Percentiles rank a stretch among this genome's conserved stretches.
Conservation (phyloP, 2,113 vertebrate species). For the Sclerurus mexicanus region DNA sequence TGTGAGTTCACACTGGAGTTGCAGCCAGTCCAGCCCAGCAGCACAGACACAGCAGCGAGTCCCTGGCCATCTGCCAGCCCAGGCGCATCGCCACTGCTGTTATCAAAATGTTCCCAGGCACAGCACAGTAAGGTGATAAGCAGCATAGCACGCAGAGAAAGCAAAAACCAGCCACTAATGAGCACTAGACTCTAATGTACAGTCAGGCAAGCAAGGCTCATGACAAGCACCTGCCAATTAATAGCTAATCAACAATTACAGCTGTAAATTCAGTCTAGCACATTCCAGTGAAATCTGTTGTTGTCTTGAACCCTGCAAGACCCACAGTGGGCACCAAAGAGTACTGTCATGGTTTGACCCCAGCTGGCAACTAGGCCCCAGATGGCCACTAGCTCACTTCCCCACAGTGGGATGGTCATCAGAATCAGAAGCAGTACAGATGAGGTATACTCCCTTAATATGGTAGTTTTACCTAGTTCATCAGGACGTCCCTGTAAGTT, state of each 20-base stretch:
- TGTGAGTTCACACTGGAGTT: accelerated
- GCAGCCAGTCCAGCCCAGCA: neutral
- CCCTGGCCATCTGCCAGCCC: neutral
- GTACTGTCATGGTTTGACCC: neutral
- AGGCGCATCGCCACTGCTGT: neutral
- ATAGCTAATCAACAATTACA: neutral
- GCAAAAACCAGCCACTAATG: neutral
- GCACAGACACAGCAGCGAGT: neutral
- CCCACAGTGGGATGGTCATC: neutral
- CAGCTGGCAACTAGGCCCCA: neutral
- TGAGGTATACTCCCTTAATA: neutral
- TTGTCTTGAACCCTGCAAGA: neutral
- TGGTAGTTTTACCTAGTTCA: neutral
- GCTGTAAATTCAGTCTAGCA: neutral
- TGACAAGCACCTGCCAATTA: neutral
- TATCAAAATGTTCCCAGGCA: neutral
- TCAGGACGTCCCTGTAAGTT: neutral
- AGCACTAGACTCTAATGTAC: neutral
- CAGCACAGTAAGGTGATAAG: neutral
- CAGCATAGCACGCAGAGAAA: neutral
- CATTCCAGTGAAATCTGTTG: neutral
- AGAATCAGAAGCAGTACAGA: neutral
- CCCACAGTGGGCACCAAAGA: neutral
- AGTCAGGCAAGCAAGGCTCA: neutral
- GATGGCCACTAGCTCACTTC: neutral